These are phyloP conservation scores for Lycocorax pyrrhopterus DNA, from an alignment of 2,113 vertebrate genomes.

Conservation along the genomic window DNA sequence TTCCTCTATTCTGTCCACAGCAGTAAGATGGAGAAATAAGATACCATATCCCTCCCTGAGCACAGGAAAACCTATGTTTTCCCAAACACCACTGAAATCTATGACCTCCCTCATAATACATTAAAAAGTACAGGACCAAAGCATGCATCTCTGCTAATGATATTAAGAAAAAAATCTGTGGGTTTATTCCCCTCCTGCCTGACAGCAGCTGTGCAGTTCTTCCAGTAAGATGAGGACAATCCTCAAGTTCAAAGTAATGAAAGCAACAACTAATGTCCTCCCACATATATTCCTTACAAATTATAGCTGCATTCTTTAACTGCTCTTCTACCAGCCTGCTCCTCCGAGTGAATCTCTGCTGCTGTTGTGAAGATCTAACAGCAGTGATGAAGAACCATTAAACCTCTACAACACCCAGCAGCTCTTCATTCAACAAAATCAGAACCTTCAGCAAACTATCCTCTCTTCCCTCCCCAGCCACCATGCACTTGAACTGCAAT, in stretches of 20 bases:
- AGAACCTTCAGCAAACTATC: background rate
- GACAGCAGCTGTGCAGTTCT: background rate
- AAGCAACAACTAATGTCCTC: background rate
- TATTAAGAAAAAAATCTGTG: background rate
- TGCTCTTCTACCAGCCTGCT: background rate
- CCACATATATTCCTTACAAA: background rate
- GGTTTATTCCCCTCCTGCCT: background rate
- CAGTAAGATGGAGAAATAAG: background rate
- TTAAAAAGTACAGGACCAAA: background rate
- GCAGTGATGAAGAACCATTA: background rate
- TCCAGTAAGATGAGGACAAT: background rate
- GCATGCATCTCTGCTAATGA: background rate
- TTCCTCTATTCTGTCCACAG: background rate
- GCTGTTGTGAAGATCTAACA: background rate
- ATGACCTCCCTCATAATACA: background rate
- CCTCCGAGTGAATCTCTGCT: background rate
- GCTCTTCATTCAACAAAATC: background rate
- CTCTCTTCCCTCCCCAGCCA: background rate
- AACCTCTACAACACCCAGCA: background rate
- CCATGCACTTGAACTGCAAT: background rate
- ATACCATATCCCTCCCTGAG: background rate
- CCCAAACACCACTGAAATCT: background rate
- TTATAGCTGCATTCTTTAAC: background rate
- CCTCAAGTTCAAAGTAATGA: constrained; percentile 7
- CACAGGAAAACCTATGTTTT: background rate